Percentiles rank a stretch among this genome's conserved stretches.
Evolutionary conservation across 2,797 vertebrate genomes (phyloP).

Genomic region (Gymnothorax reevesii): DNA sequence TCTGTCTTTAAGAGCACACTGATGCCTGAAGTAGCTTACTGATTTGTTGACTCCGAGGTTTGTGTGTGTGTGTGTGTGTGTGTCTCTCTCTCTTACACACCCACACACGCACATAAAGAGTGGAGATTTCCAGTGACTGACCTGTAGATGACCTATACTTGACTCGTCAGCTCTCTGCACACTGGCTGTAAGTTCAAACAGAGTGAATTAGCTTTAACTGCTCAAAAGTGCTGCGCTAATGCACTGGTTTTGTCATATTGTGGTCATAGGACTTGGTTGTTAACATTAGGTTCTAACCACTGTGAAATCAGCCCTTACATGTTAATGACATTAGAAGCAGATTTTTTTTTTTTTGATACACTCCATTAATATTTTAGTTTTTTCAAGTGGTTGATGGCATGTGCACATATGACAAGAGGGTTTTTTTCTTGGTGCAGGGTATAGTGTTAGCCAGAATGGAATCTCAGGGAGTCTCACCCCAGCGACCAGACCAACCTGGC

Average conservation of each 20-base stretch:
- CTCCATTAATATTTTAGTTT: no score
- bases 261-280: background rate
- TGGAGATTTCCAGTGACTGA: constrained; percentile 16
- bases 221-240: constrained; percentile 54
- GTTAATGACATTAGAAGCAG: no score
- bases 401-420: no score
- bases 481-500: no score
- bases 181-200: constrained; percentile 44
- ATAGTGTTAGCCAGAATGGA: no score
- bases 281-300: background rate
- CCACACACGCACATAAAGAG: constrained; percentile 38
- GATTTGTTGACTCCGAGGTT: constrained; percentile 13
- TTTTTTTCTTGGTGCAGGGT: no score
- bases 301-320: background rate
- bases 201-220: constrained; percentile 38
- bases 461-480: no score
- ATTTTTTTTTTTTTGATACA: no score
- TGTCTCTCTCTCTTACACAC: constrained; percentile 32
- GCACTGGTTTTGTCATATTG: constrained; percentile 33
- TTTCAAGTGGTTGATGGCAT: no score
- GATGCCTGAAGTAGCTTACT: constrained; percentile 58
- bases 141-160: background rate
- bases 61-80: no score
- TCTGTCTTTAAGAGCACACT: constrained; percentile 66
- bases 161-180: constrained; percentile 33